A percentile compares a stretch with the other conserved stretches of the same genome.
phyloP scores from a whole-genome alignment of 2,113 vertebrate genomes.

The Anguilla rostrata region DNA sequence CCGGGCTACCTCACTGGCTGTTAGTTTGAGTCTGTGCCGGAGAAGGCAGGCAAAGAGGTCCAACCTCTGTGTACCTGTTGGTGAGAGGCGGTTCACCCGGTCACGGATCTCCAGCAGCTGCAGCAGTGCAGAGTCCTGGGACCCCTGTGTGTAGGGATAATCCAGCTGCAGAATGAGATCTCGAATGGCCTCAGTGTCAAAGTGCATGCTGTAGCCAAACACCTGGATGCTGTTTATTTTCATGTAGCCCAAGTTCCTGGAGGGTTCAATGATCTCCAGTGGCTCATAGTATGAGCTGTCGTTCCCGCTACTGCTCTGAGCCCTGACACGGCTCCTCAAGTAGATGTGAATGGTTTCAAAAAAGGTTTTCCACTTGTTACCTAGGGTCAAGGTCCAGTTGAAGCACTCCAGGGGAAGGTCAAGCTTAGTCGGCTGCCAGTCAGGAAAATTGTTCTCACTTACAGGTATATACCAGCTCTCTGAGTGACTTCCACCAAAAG shows the following conservation, averaged over 20 bases:
- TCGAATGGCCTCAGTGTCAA: constrained; percentile 93
- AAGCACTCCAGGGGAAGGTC: constrained; percentile 93
- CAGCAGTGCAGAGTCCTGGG: constrained; percentile 92
- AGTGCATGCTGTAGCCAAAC: constrained; percentile 98
- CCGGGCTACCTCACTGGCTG: constrained; percentile 89
- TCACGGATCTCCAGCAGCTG: constrained; percentile 92
- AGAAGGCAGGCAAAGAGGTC: constrained; percentile 95
- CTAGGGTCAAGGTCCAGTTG: constrained; percentile 93
- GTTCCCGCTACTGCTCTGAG: constrained; percentile 73
- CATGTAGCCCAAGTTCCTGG: constrained; percentile 94
- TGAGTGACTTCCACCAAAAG: constrained; percentile 96
- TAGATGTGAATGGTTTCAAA: constrained; percentile 98
- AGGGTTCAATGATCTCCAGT: constrained; percentile 85
- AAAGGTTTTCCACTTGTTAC: constrained; percentile 98
- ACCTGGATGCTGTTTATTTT: constrained; percentile 97
- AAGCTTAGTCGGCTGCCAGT: constrained; percentile 91
- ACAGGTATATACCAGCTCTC: constrained; percentile 97
- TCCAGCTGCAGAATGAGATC: constrained; percentile 95
- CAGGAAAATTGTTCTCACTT: constrained; percentile 85
- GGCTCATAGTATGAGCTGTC: constrained; percentile 92
- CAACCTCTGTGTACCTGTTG: constrained; percentile 84
- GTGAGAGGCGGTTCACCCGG: constrained; percentile 92
- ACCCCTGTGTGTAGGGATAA: constrained; percentile 96
- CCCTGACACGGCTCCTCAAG: constrained; percentile 87
- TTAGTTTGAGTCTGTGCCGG: constrained; percentile 92